Evolutionary conservation across 30 jellyfish, hydroid and myxozoan genomes (phyloP), one percentile per base, ranked within the genome.

Genomic region (Hydractinia echinata): DNA sequence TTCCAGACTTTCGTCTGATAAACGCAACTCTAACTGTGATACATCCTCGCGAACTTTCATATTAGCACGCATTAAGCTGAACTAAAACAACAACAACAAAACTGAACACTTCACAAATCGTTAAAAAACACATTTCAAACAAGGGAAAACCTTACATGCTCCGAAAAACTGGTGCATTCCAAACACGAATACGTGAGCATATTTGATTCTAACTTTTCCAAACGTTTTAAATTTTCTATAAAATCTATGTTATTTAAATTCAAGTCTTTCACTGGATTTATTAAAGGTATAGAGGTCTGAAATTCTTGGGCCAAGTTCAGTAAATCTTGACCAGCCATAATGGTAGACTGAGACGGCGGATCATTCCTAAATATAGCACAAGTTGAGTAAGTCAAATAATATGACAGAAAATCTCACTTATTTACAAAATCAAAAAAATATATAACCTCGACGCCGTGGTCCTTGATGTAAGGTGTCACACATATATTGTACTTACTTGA

Each of bases 311-410:
- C 66, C 8, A 86, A 11, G 10, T 95, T 87, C 7, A 87, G 84
- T 21, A 92, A 95, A 61, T 86, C 92, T 77, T 92, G 98, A 20
- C 86, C 90, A 16, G 95, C 96, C 5, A 68, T 54, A 7, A 87
- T 66, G 5, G 94, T 83, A 7, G 98, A 82, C 81, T 82, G 88
- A 4, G 98, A 92, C 8, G 98, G 98, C 16, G 95, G 95, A 58
- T 87, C 93, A 39, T 14, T 49, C 49, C 84, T 76, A 76, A 76
- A 76, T 51, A 64, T 6, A 13, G 15, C 69, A 58, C 19, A 58
- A 58, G 69, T 58, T 11, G 69, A 58, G 19, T 58, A 58, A 58
- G 15, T 13, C 69, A 11, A 13, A 58, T 11, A 58, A 58, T 58
- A 64, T 13, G 19, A 6, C 9, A 6, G 16, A 64, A n/a, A 0